Conservation (phyloP, 2,113 vertebrate species). For the Rhinoptilus africanus region DNA sequence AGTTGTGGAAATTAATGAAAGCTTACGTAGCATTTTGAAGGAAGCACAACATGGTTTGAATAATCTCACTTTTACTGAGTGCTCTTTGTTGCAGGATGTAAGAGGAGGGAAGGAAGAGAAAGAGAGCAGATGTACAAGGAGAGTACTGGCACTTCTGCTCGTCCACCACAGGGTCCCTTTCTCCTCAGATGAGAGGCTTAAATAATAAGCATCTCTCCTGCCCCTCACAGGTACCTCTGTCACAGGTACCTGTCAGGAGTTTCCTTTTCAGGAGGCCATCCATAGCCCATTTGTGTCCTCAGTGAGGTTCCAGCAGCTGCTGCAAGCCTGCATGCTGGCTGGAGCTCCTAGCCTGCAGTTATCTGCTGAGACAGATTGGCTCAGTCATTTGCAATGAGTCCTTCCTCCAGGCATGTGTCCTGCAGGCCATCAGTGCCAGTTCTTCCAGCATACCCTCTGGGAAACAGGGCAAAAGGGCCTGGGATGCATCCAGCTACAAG, state of each 20-base stretch:
- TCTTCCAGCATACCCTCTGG: background rate
- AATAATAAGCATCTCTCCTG: background rate
- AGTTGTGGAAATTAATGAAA: background rate
- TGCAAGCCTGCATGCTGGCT: background rate
- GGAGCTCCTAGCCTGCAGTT: background rate
- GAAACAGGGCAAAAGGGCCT: background rate
- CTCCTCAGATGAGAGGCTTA: background rate
- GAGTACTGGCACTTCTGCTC: background rate
- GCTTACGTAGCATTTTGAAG: background rate
- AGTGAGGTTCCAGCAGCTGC: background rate
- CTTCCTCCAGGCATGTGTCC: background rate
- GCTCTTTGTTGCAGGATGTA: background rate
- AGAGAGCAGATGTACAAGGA: background rate
- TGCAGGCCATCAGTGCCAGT: background rate
- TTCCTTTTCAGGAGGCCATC: background rate
- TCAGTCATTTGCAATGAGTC: background rate
- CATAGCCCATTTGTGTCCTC: background rate
- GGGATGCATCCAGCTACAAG: background rate
- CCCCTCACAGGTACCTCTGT: background rate
- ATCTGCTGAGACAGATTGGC: background rate
- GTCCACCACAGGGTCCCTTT: background rate
- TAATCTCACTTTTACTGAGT: background rate
- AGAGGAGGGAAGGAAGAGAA: background rate
- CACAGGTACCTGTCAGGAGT: rapidly evolving
- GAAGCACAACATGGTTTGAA: background rate